Percentiles rank a stretch among this genome's conserved stretches.
Evolutionary conservation across 2,113 vertebrate genomes (phyloP).

Genomic region (Rhizomys pruinosus): DNA sequence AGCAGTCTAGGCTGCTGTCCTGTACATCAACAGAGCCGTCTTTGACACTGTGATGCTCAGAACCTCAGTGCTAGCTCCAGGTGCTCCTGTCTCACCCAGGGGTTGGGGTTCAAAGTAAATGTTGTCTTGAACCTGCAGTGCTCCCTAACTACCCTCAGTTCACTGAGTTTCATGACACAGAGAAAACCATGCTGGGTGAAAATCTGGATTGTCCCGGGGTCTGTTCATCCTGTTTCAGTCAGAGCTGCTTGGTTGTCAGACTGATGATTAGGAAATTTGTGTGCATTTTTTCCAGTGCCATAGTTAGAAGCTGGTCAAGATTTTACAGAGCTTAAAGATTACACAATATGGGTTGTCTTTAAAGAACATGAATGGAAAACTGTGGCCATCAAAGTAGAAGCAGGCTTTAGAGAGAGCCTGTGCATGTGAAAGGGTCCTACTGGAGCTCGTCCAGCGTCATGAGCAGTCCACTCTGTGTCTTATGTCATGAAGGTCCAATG

Average conservation of each 20-base stretch:
- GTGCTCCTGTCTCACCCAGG: fast-evolving
- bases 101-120: not conserved
- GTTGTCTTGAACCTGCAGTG: no score
- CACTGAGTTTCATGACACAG: fast-evolving
- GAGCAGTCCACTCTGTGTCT: not conserved
- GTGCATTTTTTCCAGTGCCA: not conserved
- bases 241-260: fast-evolving
- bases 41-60: fast-evolving
- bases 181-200: fast-evolving
- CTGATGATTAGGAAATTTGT: not conserved
- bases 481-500: not conserved
- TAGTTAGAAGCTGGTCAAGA: not conserved
- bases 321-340: not conserved
- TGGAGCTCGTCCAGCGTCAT: no score
- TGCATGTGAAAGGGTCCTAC: not conserved
- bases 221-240: not conserved
- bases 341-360: not conserved
- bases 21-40: not conserved
- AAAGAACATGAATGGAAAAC: not conserved
- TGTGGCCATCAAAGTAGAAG: not conserved
- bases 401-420: not conserved
- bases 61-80: fast-evolving
- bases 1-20: fast-evolving
- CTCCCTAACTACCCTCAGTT: no score
- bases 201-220: not conserved